These are phyloP conservation scores for Atta cephalotes DNA, from an alignment of 1,140 invertebrate species.

Conservation along the genomic window DNA sequence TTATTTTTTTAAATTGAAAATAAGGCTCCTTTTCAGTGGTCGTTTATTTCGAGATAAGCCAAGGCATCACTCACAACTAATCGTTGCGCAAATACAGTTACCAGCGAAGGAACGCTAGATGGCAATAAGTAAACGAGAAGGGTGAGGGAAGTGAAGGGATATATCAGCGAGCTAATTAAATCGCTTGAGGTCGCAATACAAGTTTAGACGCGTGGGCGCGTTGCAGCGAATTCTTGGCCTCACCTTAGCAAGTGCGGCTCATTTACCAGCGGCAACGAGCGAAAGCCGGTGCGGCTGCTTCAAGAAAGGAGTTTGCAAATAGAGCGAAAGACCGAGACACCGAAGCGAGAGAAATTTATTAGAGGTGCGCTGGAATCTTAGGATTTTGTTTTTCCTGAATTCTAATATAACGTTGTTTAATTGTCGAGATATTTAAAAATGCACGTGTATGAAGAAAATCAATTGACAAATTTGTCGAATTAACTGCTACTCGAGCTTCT, in stretches of 20 bases:
- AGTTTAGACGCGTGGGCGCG: conserved; percentile 71
- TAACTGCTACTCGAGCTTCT: neutral
- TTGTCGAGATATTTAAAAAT: neutral
- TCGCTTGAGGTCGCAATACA: conserved; percentile 66
- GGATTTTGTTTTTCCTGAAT: neutral
- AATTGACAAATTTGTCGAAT: neutral
- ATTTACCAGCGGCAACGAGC: conserved; percentile 54
- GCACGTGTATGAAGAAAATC: neutral
- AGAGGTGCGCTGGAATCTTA: neutral
- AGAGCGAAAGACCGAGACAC: conserved; percentile 25
- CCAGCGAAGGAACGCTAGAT: conserved; percentile 1
- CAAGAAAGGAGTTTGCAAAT: conserved; percentile 39
- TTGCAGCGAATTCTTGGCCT: conserved; percentile 74
- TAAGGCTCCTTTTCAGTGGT: neutral
- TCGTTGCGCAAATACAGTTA: conserved; percentile 18
- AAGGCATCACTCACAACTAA: conserved; percentile 18
- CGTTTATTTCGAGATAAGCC: conserved; percentile 5
- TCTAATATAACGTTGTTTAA: neutral
- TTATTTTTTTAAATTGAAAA: neutral
- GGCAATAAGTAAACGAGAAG: conserved; percentile 12
- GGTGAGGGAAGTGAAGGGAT: conserved; percentile 41
- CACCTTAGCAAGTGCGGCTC: conserved; percentile 66
- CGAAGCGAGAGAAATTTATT: conserved; percentile 25
- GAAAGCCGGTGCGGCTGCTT: conserved; percentile 44
- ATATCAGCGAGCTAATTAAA: conserved; percentile 77